Percentiles rank a stretch among this genome's conserved stretches.
Conservation (phyloP, 2,113 vertebrate species). For the Caracal caracal region DNA sequence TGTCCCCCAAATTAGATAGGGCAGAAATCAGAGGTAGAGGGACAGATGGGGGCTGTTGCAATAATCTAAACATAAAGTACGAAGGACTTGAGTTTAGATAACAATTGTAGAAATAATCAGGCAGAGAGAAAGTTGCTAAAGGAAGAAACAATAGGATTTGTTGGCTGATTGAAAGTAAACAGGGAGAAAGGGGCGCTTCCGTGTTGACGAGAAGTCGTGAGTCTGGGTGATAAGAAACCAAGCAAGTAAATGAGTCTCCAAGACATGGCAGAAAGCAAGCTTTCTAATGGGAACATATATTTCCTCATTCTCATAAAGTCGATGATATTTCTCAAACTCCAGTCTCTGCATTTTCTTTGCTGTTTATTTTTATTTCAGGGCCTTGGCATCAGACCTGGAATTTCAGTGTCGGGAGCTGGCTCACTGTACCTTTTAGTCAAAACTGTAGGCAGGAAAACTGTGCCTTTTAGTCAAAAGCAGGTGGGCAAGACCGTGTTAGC, state of each 20-base stretch:
- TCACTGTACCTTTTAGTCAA: slow-evolving; percentile 19
- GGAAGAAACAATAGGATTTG: background rate
- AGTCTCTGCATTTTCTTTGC: background rate
- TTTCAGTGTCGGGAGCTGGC: background rate
- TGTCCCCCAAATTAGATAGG: background rate
- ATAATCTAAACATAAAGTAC: background rate
- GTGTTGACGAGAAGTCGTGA: background rate
- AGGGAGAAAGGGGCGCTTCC: background rate
- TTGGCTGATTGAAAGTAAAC: background rate
- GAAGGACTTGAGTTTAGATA: background rate
- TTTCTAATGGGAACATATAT: background rate
- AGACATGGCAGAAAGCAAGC: background rate
- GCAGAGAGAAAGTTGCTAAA: background rate
- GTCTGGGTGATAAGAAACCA: background rate
- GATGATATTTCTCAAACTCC: background rate
- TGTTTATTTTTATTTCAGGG: slow-evolving; percentile 1
- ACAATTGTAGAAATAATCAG: background rate
- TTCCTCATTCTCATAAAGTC: slow-evolving; percentile 10
- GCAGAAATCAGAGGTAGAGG: background rate
- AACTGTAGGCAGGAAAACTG: background rate
- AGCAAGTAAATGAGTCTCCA: background rate
- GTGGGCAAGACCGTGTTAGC: slow-evolving; percentile 20
- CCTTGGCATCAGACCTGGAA: background rate
- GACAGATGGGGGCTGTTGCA: background rate
- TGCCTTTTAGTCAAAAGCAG: slow-evolving; percentile 45